Conservation (phyloP, 1,140 invertebrate species). For the Triops cancriformis region DNA sequence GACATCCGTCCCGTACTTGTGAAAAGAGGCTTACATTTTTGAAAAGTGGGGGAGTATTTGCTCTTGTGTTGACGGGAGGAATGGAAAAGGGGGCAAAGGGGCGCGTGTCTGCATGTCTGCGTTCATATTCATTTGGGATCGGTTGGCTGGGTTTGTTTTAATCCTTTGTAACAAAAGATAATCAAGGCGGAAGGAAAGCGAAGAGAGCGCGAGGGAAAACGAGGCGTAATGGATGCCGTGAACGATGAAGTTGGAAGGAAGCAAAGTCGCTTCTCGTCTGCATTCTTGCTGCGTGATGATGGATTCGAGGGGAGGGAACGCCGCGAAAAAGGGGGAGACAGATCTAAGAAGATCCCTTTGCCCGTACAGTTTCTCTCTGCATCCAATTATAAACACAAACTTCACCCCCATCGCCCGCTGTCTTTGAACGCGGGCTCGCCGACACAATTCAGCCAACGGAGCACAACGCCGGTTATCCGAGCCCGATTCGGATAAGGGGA, state of each 20-base stretch:
- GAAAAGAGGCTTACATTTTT: neutral
- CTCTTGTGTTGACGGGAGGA: neutral
- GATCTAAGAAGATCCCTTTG: neutral
- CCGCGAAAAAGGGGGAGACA: neutral
- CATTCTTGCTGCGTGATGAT: neutral
- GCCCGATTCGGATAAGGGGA: too few species aligned
- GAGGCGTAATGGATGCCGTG: neutral
- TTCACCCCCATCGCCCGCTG: too few species aligned
- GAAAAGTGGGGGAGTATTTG: neutral
- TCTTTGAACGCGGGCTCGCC: too few species aligned
- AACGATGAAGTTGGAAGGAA: neutral
- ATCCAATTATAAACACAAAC: neutral
- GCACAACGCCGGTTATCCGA: too few species aligned
- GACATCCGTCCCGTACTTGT: too few species aligned
- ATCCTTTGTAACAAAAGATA: constrained; percentile 7
- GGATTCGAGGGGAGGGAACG: neutral
- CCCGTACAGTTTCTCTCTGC: neutral
- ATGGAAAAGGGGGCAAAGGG: too few species aligned
- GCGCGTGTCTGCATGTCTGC: neutral
- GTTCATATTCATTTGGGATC: constrained; percentile 7
- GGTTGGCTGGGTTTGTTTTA: neutral
- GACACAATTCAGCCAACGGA: too few species aligned
- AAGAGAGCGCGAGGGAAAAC: neutral
- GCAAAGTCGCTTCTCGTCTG: neutral
- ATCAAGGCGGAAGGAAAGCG: neutral